Evolutionary conservation across 1,140 invertebrate genomes (phyloP).

Genomic region (Dysdera silvatica): DNA sequence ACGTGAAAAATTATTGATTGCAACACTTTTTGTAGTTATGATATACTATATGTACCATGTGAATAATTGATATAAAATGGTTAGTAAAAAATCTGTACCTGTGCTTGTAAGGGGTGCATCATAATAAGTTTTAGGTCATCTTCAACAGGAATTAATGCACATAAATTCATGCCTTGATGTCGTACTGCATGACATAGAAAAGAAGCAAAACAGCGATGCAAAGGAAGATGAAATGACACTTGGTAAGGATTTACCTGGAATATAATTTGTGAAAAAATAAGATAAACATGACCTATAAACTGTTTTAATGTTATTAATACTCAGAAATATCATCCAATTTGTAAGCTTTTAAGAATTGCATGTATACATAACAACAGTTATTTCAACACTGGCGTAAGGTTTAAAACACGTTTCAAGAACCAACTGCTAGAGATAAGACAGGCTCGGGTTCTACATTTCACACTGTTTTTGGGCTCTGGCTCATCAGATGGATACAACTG

Average conservation of each 20-base stretch:
- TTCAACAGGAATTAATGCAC: slow-evolving; percentile 60
- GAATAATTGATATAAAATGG: not conserved
- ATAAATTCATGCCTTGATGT: slow-evolving; percentile 64
- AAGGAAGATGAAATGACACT: slow-evolving; percentile 88
- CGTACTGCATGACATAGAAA: slow-evolving; percentile 83
- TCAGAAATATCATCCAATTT: no score
- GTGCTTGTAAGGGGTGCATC: slow-evolving; percentile 82
- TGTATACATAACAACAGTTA: no score
- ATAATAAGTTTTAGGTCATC: slow-evolving; percentile 64
- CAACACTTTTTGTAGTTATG: slow-evolving; percentile 16
- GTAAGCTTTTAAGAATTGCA: no score
- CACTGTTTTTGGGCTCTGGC: no score
- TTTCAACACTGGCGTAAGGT: no score
- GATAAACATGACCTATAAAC: no score
- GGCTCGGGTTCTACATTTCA: no score
- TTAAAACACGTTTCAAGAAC: no score
- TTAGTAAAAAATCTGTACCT: slow-evolving; percentile 52
- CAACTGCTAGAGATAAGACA: no score
- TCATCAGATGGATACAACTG: no score
- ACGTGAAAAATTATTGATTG: no score
- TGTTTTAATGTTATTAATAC: no score
- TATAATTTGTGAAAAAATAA: slow-evolving; percentile 3
- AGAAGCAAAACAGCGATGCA: slow-evolving; percentile 87
- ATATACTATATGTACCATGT: not conserved
- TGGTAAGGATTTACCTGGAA: slow-evolving; percentile 66